phyloP scores from a whole-genome alignment of 2,797 vertebrate species.

The Threskiornis aethiopicus region DNA sequence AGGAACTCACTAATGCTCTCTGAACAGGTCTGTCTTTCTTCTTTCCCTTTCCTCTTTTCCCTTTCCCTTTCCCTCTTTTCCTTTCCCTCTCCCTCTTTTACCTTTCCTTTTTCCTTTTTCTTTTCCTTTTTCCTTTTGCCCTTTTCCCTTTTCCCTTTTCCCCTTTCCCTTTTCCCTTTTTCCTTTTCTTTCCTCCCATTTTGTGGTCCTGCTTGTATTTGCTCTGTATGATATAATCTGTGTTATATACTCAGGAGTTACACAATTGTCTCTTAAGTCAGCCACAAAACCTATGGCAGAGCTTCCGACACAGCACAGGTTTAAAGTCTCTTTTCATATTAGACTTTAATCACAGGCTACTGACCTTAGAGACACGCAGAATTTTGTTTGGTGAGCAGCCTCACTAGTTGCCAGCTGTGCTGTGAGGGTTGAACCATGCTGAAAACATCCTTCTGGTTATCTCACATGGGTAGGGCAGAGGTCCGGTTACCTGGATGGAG shows the following conservation, averaged over 20 bases:
- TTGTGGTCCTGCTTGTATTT: neutral
- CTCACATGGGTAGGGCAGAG: accelerated
- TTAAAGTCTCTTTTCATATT: neutral
- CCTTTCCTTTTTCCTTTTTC: too few species aligned
- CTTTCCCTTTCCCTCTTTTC: too few species aligned
- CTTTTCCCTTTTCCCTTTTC: too few species aligned
- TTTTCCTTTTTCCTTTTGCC: too few species aligned
- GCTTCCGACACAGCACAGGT: neutral
- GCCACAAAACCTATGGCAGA: neutral
- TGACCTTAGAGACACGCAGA: neutral
- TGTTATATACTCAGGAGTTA: neutral
- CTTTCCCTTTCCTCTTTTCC: too few species aligned
- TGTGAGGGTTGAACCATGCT: neutral
- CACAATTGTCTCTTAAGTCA: neutral
- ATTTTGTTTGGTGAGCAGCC: neutral
- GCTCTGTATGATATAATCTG: neutral
- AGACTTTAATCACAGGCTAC: neutral
- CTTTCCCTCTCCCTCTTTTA: too few species aligned
- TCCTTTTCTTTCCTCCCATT: neutral
- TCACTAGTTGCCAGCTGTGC: neutral
- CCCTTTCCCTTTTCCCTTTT: too few species aligned
- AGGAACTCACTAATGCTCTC: neutral
- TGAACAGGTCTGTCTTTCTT: neutral
- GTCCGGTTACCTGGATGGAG: neutral
- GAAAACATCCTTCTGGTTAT: neutral